Evolutionary conservation across 2,113 vertebrate genomes (phyloP).

Genomic region (Tragelaphus imberbis): DNA sequence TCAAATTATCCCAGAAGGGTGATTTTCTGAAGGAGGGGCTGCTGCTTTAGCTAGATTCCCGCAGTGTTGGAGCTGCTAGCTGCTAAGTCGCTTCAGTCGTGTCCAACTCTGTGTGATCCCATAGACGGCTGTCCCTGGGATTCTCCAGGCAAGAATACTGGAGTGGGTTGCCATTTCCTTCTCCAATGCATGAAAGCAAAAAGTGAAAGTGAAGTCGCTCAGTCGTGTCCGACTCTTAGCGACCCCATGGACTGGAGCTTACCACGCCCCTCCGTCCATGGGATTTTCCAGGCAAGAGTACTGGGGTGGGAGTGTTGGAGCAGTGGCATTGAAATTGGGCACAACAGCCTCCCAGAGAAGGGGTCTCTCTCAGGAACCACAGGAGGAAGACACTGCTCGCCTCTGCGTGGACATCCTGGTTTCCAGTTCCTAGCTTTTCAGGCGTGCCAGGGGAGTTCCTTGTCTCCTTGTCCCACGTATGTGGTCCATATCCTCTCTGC

Average conservation of each 20-base stretch:
- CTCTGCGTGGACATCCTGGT: not conserved
- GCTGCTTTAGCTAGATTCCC: not conserved
- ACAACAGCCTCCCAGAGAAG: not conserved
- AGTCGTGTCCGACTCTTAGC: too few relatives aligned
- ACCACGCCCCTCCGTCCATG: too few relatives aligned
- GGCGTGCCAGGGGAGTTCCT: not conserved
- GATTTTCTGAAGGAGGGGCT: not conserved
- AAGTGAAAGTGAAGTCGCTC: too few relatives aligned
- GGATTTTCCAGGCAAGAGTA: too few relatives aligned
- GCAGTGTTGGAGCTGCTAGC: not conserved
- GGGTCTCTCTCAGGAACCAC: not conserved
- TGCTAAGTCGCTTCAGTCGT: too few relatives aligned
- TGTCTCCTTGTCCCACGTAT: not conserved
- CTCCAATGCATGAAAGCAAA: too few relatives aligned
- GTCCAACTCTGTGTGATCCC: too few relatives aligned
- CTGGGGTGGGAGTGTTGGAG: too few relatives aligned
- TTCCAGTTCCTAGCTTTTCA: not conserved
- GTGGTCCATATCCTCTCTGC: fast-evolving
- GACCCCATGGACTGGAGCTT: too few relatives aligned
- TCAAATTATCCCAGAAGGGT: not conserved
- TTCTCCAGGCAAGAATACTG: too few relatives aligned
- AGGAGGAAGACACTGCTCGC: not conserved
- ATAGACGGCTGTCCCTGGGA: too few relatives aligned
- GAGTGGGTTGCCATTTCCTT: too few relatives aligned
- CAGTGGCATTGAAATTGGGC: not conserved